Conservation (phyloP, 2,113 vertebrate genomes). For the Anarhynchus alexandrinus region DNA sequence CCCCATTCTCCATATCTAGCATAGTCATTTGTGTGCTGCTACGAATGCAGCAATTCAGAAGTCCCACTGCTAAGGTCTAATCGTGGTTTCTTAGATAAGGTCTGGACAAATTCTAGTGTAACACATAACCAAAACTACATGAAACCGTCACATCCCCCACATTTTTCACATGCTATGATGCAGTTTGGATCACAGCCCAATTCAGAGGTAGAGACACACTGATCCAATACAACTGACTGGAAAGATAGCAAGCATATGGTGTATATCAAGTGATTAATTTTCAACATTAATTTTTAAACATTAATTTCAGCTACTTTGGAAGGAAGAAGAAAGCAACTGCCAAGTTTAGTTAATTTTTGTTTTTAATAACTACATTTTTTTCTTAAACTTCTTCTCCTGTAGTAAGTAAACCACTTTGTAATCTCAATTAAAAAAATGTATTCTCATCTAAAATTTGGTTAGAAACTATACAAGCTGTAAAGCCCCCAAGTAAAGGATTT, state of each 20-base stretch:
- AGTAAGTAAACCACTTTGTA: neutral
- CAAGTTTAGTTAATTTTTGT: slow-evolving; percentile 15
- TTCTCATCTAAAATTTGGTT: neutral
- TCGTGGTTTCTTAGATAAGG: neutral
- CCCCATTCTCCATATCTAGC: neutral
- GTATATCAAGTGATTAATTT: slow-evolving; percentile 36
- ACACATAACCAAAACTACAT: neutral
- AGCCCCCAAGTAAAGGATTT: slow-evolving; percentile 12
- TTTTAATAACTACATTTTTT: slow-evolving; percentile 3
- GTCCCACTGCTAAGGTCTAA: neutral
- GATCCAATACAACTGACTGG: neutral
- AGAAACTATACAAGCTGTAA: neutral
- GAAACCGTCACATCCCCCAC: accelerated
- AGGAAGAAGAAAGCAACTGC: slow-evolving; percentile 15
- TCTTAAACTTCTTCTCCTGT: neutral
- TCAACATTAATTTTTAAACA: slow-evolving; percentile 51
- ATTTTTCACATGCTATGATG: neutral
- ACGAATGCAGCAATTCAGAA: neutral
- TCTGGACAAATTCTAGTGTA: neutral
- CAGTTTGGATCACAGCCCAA: slow-evolving; percentile 18
- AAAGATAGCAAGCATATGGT: slow-evolving; percentile 41
- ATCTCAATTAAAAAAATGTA: neutral
- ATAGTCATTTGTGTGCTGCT: neutral
- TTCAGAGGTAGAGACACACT: slow-evolving; percentile 11
- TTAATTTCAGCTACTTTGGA: slow-evolving; percentile 29